These are phyloP conservation scores for Falco cherrug DNA, from an alignment of 2,797 vertebrate genomes.

Conservation along the genomic window DNA sequence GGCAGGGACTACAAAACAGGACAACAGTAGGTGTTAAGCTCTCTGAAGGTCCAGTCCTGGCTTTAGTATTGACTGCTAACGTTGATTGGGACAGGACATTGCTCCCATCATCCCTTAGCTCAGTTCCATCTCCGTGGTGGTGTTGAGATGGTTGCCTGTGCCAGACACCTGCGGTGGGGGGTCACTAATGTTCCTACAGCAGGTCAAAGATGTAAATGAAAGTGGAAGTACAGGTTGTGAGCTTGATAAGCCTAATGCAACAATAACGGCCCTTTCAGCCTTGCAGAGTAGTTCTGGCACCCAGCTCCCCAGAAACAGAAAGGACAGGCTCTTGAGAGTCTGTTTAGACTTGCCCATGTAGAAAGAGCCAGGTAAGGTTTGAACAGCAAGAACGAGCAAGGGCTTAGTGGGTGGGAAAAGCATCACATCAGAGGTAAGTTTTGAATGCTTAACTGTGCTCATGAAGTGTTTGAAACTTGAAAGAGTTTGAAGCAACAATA, in stretches of 20 bases:
- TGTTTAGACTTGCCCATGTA: constrained; percentile 62
- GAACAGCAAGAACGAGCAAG: constrained; percentile 12
- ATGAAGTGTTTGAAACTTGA: constrained; percentile 39
- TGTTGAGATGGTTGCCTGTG: neutral
- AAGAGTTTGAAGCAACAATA: constrained; percentile 52
- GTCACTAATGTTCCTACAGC: neutral
- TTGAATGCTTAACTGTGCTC: constrained; percentile 16
- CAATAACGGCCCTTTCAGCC: constrained; percentile 31
- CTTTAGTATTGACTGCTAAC: neutral
- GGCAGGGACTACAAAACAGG: neutral
- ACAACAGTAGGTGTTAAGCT: rapidly evolving
- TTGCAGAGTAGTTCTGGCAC: constrained; percentile 5
- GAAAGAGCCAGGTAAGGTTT: constrained; percentile 23
- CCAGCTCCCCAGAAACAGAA: constrained; percentile 21
- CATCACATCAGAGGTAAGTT: neutral
- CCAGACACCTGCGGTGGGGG: neutral
- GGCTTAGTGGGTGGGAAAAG: constrained; percentile 24
- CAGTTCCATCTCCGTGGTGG: neutral
- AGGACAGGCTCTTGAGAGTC: constrained; percentile 1
- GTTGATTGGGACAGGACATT: rapidly evolving
- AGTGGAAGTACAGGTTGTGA: neutral
- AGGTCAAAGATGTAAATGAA: neutral
- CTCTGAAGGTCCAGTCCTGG: neutral
- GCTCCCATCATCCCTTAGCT: neutral
- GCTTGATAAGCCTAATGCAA: constrained; percentile 7